phyloP scores from a whole-genome alignment of 2,797 vertebrate genomes.

The Thaleichthys pacificus region DNA sequence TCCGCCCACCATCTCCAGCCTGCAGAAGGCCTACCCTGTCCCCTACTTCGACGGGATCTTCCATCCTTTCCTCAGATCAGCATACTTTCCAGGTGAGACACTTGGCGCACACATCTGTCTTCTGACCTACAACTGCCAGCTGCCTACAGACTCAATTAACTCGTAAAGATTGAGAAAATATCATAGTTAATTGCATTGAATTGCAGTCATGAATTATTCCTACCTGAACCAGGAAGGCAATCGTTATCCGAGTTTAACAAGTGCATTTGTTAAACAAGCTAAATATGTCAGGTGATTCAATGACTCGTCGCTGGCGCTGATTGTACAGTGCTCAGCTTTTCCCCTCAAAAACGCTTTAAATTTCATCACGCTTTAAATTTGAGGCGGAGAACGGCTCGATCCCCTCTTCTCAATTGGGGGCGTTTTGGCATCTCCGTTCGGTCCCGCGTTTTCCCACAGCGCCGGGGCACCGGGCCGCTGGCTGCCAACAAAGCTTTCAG shows the following conservation, averaged over 20 bases:
- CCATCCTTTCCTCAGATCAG: conserved; percentile 90
- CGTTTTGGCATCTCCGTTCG: conserved; percentile 76
- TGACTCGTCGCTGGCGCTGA: conserved; percentile 84
- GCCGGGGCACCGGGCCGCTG: conserved; percentile 74
- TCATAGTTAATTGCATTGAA: not conserved
- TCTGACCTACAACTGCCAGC: not conserved
- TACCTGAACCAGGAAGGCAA: not conserved
- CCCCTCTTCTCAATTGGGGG: conserved; percentile 67
- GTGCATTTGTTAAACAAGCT: conserved; percentile 39
- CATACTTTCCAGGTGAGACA: conserved; percentile 93
- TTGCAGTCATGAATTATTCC: conserved; percentile 7
- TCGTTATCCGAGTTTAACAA: too few species aligned
- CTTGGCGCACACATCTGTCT: not conserved
- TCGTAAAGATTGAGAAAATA: not conserved
- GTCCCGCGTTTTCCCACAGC: conserved; percentile 86
- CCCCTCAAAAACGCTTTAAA: conserved; percentile 49
- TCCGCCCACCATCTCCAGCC: conserved; percentile 71
- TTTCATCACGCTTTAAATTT: conserved; percentile 77
- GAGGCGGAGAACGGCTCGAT: conserved; percentile 73
- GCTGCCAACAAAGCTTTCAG: conserved; percentile 83
- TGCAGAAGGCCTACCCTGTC: conserved; percentile 88
- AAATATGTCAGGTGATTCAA: conserved; percentile 79
- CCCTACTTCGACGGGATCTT: conserved; percentile 93
- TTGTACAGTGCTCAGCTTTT: conserved; percentile 41
- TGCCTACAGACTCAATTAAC: not conserved